Evolutionary conservation across 2,113 vertebrate species (phyloP), one percentile per base, ranked within the genome.

Genomic region (Oxyura jamaicensis): DNA sequence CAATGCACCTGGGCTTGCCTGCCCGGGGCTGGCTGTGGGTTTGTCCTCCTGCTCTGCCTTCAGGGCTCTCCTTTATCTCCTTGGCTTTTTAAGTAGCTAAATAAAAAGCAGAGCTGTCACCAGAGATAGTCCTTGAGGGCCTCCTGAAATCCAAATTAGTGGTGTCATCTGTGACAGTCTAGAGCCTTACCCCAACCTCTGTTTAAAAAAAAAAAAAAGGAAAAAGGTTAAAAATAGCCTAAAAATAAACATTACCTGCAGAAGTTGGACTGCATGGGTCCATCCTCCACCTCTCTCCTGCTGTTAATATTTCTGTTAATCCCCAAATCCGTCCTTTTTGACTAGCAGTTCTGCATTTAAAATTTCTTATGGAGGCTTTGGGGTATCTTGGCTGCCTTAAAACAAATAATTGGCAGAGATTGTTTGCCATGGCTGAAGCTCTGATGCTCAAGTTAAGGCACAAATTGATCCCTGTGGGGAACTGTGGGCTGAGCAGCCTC

Each of bases 141-240:
- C 83, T 36, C 39, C 71, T 80, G 59, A 50, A 86, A 73, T 39
- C 75, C 79, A 86, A 41, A 94, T 96, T 35, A 60, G 56, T n/a
- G 46, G 67, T 90, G 88, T 85, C 75, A 31, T 14, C 62, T 62
- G 39, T 25, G 53, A 7, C 44, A 53, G n/a, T 3, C 33, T 48
- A 52, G 62, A 85, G 74, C 42, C 48, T 21, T 11, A 48, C 39
- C 42, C 42, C 74, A 68, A 55, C 53, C 20, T 76, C 71, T 60
- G 48, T 8, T 55, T 48, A 33, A 36, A 62, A 41, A 31, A 7
- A 6, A 66, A 83, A 94, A 22, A 23, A 33, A 63, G n/a, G 28
- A 7, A 6, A 69, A 84, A 95, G 41, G 48, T 86, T 82, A 36
- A 39, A 39, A 75, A 39, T 33, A 13, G 5, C 23, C 11, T 53